Conservation (phyloP, 2,797 vertebrate genomes). For the Mareca strepera region DNA sequence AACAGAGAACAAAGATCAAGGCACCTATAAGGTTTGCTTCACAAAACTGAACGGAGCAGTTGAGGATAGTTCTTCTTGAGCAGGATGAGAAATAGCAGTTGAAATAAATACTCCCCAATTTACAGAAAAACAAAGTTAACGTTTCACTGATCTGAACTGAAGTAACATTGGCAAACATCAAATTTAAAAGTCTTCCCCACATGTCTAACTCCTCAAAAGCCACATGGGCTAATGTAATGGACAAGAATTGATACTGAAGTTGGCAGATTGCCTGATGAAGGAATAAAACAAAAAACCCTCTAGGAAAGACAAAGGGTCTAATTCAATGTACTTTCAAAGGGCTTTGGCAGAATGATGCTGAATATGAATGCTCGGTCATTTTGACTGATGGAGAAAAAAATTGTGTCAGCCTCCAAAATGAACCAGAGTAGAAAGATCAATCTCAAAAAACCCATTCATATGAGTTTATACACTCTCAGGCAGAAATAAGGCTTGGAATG, state of each 20-base stretch:
- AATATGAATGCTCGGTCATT: slow-evolving; percentile 17
- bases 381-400: slow-evolving; percentile 54
- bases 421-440: slow-evolving; percentile 40
- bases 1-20: not conserved
- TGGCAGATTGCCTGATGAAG: slow-evolving; percentile 65
- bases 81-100: slow-evolving; percentile 35
- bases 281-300: slow-evolving; percentile 49
- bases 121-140: slow-evolving; percentile 37
- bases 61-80: not conserved
- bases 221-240: not conserved
- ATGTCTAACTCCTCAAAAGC: slow-evolving; percentile 24
- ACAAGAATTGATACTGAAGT: slow-evolving; percentile 52
- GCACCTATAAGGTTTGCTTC: not conserved
- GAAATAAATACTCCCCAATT: slow-evolving; percentile 46
- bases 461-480: not conserved
- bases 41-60: not conserved
- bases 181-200: slow-evolving; percentile 37
- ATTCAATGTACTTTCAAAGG: slow-evolving; percentile 28
- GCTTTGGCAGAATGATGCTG: slow-evolving; percentile 34
- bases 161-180: slow-evolving; percentile 39
- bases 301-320: slow-evolving; percentile 57
- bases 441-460: slow-evolving; percentile 20
- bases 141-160: slow-evolving; percentile 17
- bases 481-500: not conserved
- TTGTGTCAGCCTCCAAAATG: slow-evolving; percentile 38